phyloP scores from a whole-genome alignment of 35 echinoderm and acorn worm species.

The Apostichopus californicus region DNA sequence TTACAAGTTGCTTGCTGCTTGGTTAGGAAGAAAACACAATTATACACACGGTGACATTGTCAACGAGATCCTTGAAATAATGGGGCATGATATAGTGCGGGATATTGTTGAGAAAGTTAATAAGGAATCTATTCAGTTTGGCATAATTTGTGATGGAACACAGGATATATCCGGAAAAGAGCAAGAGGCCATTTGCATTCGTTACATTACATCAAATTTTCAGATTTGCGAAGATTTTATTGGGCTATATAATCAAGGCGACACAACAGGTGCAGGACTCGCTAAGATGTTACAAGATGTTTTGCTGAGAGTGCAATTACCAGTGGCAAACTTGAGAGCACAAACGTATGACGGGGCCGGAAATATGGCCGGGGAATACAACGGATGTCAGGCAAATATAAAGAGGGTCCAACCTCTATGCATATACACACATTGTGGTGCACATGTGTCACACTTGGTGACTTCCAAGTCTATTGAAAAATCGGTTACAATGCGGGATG shows the following conservation, averaged over 20 bases:
- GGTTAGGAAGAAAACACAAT: slow-evolving; percentile 18
- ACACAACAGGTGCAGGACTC: slow-evolving; percentile 22
- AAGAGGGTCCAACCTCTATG: slow-evolving; percentile 58
- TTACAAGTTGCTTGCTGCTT: background rate
- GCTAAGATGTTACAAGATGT: slow-evolving; percentile 15
- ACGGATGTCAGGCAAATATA: slow-evolving; percentile 65
- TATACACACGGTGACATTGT: background rate
- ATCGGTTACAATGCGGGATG: too few relatives aligned
- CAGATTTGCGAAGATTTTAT: slow-evolving; percentile 55
- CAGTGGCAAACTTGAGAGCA: slow-evolving; percentile 45
- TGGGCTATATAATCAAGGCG: slow-evolving; percentile 9
- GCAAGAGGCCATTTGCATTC: slow-evolving; percentile 55
- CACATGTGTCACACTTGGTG: slow-evolving; percentile 53
- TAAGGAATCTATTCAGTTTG: slow-evolving; percentile 47
- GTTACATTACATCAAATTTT: slow-evolving; percentile 34
- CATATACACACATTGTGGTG: slow-evolving; percentile 46
- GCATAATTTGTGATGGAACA: slow-evolving; percentile 55
- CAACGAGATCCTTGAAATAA: slow-evolving; percentile 55
- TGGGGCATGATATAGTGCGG: slow-evolving; percentile 11
- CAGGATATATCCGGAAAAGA: slow-evolving; percentile 58
- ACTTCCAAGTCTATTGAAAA: too few relatives aligned
- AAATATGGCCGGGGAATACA: slow-evolving; percentile 66
- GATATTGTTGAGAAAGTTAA: slow-evolving; percentile 6
- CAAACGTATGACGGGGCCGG: slow-evolving; percentile 74
- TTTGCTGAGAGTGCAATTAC: slow-evolving; percentile 21